Base-by-base conservation (phyloP, 2,888 invertebrate genomes). In the Leptogaster cylindrica region DNA sequence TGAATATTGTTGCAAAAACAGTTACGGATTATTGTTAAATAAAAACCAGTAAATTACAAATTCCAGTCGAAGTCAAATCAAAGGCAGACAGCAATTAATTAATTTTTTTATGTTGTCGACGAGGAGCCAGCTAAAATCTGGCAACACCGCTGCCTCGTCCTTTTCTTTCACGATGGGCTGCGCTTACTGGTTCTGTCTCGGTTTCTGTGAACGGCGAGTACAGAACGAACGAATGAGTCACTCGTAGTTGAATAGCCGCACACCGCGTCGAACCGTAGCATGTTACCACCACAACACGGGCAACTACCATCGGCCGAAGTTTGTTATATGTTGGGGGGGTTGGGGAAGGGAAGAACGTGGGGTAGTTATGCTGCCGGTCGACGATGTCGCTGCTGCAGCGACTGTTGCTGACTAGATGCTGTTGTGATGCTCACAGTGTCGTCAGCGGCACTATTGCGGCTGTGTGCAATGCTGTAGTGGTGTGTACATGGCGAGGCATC, bases 161-260 rank as follows among this genome's bases (percentile, higher is more conserved):
- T 10, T 8, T 25, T 25, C 46, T 46, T 46, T 25, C 25, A 25
- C 10, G 6, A 44, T 44, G 44, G 44, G 44, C 44, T 6, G 7
- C 2, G 41, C 31, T 8, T 16, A 16, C 8, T 44, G 41, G 41
- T 18, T 12, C n/a, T n/a, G n/a, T n/a, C n/a, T n/a, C n/a, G n/a
- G n/a, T 41, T 16, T 18, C 44, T 18, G 44, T 20, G 4, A 8
- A 36, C 36, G 12, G 12, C 36, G 14, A 46, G 46, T 25, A 46
- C 25, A 46, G 46, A 46, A 46, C 46, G n/a, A 46, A 44, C 18
- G 12, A 14, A 44, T 46, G 46, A 46, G 46, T 46, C 46, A 46
- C 46, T n/a, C 12, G 20, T 25, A 46, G 46, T 46, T 46, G 46
- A 46, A 46, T 46, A 46, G 46, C 23, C 23, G 20, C 46, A 46